phyloP scores from a whole-genome alignment of 2,797 vertebrate species.

The Liparis tanakae region DNA sequence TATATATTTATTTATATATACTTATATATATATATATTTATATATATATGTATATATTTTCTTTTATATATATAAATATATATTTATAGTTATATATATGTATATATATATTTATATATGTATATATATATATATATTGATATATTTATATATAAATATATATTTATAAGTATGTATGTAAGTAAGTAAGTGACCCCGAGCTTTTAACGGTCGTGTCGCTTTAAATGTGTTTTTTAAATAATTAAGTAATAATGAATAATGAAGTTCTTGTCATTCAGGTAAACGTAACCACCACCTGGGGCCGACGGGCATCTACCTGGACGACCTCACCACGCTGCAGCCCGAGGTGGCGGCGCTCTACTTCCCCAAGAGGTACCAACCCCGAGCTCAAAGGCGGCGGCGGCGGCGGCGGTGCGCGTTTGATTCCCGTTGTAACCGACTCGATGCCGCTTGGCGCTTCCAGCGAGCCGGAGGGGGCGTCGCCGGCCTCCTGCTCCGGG shows the following conservation, averaged over 20 bases:
- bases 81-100: no score
- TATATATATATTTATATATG: no score
- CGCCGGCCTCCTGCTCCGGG: conserved; percentile 68
- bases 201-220: not conserved
- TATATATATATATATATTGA: no score
- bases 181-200: no score
- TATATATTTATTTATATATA: no score
- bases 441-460: not conserved
- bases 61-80: no score
- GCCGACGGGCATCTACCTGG: conserved; percentile 87
- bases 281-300: conserved; percentile 85
- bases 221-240: not conserved
- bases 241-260: not conserved
- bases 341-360: conserved; percentile 86
- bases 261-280: conserved; percentile 54
- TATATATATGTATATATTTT: not conserved
- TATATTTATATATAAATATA: no score
- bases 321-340: conserved; percentile 85
- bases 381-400: no score
- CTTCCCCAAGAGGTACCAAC: conserved; percentile 88
- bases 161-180: no score
- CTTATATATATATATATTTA: no score
- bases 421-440: no score
- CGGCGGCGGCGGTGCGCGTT: no score
- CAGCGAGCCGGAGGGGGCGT: conserved; percentile 80